Evolutionary conservation across 2,113 vertebrate species (phyloP).

Genomic region (Eira barbara): DNA sequence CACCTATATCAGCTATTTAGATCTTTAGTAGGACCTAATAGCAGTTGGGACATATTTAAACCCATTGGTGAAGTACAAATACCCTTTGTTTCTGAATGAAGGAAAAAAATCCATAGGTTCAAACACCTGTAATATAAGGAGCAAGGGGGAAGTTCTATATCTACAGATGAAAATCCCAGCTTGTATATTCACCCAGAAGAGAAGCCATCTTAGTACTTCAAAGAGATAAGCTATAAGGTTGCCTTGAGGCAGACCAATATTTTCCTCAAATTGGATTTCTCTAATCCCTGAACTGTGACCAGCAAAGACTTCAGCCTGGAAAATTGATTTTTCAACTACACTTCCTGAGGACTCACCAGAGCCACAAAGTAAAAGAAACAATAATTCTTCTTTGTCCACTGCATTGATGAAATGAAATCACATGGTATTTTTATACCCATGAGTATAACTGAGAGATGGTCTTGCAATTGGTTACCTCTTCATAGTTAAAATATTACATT

Average conservation of each 20-base stretch:
- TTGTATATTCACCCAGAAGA: slow-evolving; percentile 46
- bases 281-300: slow-evolving; percentile 72
- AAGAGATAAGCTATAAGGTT: slow-evolving; percentile 46
- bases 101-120: background rate
- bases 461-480: slow-evolving; percentile 36
- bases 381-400: slow-evolving; percentile 60
- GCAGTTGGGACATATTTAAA: background rate
- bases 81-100: background rate
- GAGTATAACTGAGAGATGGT: slow-evolving; percentile 41
- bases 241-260: slow-evolving; percentile 44
- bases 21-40: background rate
- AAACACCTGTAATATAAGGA: background rate
- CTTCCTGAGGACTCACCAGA: slow-evolving; percentile 63
- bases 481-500: slow-evolving; percentile 47
- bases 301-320: slow-evolving; percentile 63
- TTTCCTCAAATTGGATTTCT: slow-evolving; percentile 70
- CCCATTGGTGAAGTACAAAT: background rate
- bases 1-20: background rate
- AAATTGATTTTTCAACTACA: slow-evolving; percentile 72
- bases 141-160: background rate
- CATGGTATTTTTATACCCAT: slow-evolving; percentile 39
- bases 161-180: slow-evolving; percentile 15
- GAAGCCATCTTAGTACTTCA: slow-evolving; percentile 41
- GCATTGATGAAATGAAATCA: slow-evolving; percentile 50
- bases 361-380: slow-evolving; percentile 65